Conservation (phyloP, 2,888 invertebrate species). For the Conomelus anceps region DNA sequence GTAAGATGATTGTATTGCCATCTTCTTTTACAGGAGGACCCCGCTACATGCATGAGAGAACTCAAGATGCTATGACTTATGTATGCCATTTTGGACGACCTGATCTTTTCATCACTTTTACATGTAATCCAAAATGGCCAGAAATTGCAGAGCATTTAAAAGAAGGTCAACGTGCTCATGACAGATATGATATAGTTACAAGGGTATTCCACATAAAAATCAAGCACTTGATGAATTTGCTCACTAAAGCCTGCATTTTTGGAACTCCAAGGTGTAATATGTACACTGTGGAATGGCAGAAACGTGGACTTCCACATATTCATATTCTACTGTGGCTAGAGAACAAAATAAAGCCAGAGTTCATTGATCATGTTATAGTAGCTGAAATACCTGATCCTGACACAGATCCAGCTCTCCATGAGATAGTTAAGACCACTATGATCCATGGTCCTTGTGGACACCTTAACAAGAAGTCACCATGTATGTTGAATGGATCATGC, state of each 20-base stretch:
- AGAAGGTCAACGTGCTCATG: conserved; percentile 20
- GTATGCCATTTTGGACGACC: conserved; percentile 39
- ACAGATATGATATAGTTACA: conserved; percentile 28
- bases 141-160: conserved; percentile 31
- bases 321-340: not conserved
- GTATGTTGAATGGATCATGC: conserved; percentile 35
- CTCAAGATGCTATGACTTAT: conserved; percentile 40
- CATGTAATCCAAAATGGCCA: conserved; percentile 35
- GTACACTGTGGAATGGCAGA: conserved; percentile 27
- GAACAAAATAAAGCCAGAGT: not conserved
- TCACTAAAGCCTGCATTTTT: conserved; percentile 23
- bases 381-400: conserved; percentile 37
- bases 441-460: conserved; percentile 38
- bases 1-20: conserved; percentile 34
- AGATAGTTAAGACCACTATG: conserved; percentile 38
- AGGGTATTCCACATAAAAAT: conserved; percentile 28
- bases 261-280: conserved; percentile 27
- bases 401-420: conserved; percentile 33
- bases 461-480: conserved; percentile 31
- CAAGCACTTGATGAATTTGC: conserved; percentile 2
- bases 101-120: too few relatives aligned
- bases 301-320: too few relatives aligned
- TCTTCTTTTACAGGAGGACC: conserved; percentile 39
- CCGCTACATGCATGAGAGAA: conserved; percentile 40
- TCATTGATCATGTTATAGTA: conserved; percentile 14